These are phyloP conservation scores for Xylota segnis DNA, from an alignment of 2,888 invertebrate genomes.

Conservation along the genomic window DNA sequence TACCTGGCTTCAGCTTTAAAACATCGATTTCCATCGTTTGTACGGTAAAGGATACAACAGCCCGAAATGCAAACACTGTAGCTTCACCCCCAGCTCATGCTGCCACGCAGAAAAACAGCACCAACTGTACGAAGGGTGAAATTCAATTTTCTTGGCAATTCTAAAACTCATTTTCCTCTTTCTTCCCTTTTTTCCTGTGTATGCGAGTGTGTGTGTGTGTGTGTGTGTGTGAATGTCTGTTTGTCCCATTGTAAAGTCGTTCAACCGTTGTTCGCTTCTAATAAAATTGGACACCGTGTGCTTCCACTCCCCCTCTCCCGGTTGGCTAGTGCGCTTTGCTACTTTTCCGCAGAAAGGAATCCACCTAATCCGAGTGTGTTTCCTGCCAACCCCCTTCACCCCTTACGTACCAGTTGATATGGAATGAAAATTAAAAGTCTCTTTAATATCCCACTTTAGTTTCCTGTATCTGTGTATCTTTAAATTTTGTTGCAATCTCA, in stretches of 20 bases:
- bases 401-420: background rate
- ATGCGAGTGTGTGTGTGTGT: slow-evolving; percentile 21
- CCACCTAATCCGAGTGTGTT: slow-evolving; percentile 36
- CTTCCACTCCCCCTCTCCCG: background rate
- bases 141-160: slow-evolving; percentile 74
- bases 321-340: slow-evolving; percentile 19
- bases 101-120: slow-evolving; percentile 35
- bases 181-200: slow-evolving; percentile 10
- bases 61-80: slow-evolving; percentile 5
- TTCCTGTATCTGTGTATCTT: slow-evolving; percentile 26
- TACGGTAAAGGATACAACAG: background rate
- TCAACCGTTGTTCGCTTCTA: slow-evolving; percentile 58
- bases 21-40: slow-evolving; percentile 44
- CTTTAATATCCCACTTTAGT: slow-evolving; percentile 52
- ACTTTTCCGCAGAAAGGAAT: slow-evolving; percentile 50
- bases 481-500: slow-evolving; percentile 42
- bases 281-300: slow-evolving; percentile 52
- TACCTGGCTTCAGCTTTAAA: slow-evolving; percentile 18
- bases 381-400: slow-evolving; percentile 1
- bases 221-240: slow-evolving; percentile 39
- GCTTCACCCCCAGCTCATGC: background rate
- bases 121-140: slow-evolving; percentile 55
- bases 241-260: slow-evolving; percentile 59
- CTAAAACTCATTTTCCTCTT: slow-evolving; percentile 69
- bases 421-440: slow-evolving; percentile 53